Base-by-base conservation (phyloP, 2,113 vertebrate species). In the Lampris megalopsis region DNA sequence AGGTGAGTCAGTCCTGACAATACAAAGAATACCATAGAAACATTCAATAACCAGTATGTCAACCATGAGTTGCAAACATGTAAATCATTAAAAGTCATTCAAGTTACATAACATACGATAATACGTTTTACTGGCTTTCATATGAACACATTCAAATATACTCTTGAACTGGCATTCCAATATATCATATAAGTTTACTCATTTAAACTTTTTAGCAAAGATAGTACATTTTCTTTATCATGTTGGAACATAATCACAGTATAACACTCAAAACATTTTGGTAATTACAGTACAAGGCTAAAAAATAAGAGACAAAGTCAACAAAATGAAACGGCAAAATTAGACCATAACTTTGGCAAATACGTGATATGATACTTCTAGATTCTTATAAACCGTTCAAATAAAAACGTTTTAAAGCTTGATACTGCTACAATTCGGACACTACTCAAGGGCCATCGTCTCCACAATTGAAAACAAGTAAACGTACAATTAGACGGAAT, bases 21-120 rank as follows among this genome's bases (percentile, higher is more conserved):
- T 99, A 98, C 96, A 99, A 99, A 99, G 95, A 97, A 97, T 98
- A 98, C 97, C 79, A 96, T 99, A 98, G 97, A 99, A 98, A 99
- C 98, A 98, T 99, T 99, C 97, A 96, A 81, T 24, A 95, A 95
- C 95, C 95, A 98, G 92, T 94, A 93, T 89, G 92, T 88, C 89
- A 93, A 96, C 97, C 96, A 98, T 94, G 90, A 94, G 93, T 97
- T 96, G 96, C 96, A 98, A 97, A 99, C 96, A 93, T 94, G 92
- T 94, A 97, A 95, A 94, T 95, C 96, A 95, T 95, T 96, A 96
- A 97, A 98, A 97, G 93, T 96, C 96, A 97, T 98, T 98, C 95
- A 97, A 94, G 95, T 97, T 95, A 98, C 96, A 96, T 94, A 94
- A 95, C 95, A 95, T 94, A 96, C 93, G 95, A 95, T 94, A 92